Evolutionary conservation across 2,797 vertebrate genomes (phyloP).

Genomic region (Hafferia zeledoni): DNA sequence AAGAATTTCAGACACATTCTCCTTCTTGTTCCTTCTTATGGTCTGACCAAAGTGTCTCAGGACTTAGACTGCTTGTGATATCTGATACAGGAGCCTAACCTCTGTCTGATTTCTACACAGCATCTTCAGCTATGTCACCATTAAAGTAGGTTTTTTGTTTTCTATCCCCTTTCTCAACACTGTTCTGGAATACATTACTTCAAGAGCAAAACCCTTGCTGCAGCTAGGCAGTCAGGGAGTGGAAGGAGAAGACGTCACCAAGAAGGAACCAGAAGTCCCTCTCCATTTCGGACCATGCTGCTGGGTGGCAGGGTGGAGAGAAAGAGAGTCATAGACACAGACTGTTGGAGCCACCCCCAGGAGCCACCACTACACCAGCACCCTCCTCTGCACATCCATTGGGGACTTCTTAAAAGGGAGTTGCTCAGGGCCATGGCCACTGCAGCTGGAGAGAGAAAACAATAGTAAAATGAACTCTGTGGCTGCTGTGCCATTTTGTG

Average conservation of each 20-base stretch:
- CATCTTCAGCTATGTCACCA: not conserved
- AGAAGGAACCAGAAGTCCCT: not conserved
- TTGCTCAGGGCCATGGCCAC: too few relatives aligned
- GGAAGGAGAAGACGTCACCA: not conserved
- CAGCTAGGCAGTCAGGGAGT: too few relatives aligned
- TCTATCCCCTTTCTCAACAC: not conserved
- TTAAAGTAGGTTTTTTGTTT: not conserved
- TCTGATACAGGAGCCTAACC: not conserved
- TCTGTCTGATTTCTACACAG: not conserved
- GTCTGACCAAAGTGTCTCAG: rapidly evolving
- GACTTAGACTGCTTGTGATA: not conserved
- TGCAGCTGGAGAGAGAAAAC: not conserved
- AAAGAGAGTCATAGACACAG: not conserved
- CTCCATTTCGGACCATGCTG: too few relatives aligned
- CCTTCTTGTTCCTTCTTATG: not conserved
- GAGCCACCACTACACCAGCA: not conserved
- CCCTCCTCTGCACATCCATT: not conserved
- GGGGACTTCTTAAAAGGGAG: not conserved
- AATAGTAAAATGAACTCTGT: not conserved
- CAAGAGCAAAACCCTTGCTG: not conserved
- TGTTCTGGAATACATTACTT: not conserved
- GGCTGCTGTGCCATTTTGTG: not conserved
- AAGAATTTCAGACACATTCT: not conserved
- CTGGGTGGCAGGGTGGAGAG: not conserved
- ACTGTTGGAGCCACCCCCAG: not conserved